phyloP scores from a whole-genome alignment of 2,113 vertebrate species.

The Aramus guarauna region DNA sequence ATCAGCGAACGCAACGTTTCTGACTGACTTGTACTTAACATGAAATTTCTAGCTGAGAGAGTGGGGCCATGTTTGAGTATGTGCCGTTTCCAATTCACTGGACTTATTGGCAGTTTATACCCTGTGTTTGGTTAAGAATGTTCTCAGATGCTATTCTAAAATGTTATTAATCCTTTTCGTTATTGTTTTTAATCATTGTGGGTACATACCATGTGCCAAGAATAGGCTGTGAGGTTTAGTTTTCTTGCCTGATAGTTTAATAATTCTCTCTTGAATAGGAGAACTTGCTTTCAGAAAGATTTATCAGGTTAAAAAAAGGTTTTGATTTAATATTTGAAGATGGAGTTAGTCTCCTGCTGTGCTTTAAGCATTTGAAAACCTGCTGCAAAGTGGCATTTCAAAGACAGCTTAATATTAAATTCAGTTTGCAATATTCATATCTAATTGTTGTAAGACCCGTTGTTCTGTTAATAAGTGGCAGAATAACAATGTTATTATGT shows the following conservation, averaged over 20 bases:
- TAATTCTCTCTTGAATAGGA: slow-evolving; percentile 65
- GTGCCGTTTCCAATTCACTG: slow-evolving; percentile 20
- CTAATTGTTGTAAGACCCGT: slow-evolving; percentile 74
- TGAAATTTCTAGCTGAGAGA: not conserved
- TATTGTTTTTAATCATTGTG: slow-evolving; percentile 56
- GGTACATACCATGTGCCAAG: not conserved
- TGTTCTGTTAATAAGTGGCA: slow-evolving; percentile 78
- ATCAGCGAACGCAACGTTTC: not conserved
- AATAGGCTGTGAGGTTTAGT: slow-evolving; percentile 29
- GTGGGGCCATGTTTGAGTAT: not conserved
- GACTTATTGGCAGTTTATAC: slow-evolving; percentile 13
- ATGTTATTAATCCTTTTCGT: slow-evolving; percentile 42
- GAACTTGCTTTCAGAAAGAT: slow-evolving; percentile 67
- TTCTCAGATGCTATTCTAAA: slow-evolving; percentile 12
- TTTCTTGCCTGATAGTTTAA: slow-evolving; percentile 56
- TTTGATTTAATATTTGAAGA: slow-evolving; percentile 83
- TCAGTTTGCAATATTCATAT: slow-evolving; percentile 77
- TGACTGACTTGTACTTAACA: not conserved
- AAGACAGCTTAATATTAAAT: slow-evolving; percentile 80
- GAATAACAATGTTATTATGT: slow-evolving; percentile 73
- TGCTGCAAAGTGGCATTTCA: slow-evolving; percentile 79
- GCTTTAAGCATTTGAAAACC: slow-evolving; percentile 78
- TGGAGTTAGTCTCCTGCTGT: slow-evolving; percentile 77
- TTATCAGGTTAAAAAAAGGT: slow-evolving; percentile 76
- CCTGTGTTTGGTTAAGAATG: slow-evolving; percentile 41